These are phyloP conservation scores for Macropodus opercularis DNA, from an alignment of 2,797 vertebrate species.

Conservation along the genomic window DNA sequence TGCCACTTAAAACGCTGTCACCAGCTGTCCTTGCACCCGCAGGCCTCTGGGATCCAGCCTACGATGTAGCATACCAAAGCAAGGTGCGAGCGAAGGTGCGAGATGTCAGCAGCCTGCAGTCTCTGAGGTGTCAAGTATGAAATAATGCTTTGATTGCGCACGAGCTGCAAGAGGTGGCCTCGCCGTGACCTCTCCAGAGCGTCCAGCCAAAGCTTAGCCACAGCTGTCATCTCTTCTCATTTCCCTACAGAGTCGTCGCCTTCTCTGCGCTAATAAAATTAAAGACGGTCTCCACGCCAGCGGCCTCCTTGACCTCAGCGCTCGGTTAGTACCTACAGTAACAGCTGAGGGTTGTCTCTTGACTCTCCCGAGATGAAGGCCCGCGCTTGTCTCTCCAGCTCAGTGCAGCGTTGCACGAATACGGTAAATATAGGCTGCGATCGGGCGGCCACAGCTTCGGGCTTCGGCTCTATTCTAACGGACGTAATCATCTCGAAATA, in stretches of 20 bases:
- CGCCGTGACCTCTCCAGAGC: slow-evolving; percentile 47
- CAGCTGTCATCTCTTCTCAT: slow-evolving; percentile 60
- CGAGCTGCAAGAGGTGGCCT: slow-evolving; percentile 48
- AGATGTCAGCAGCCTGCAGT: slow-evolving; percentile 45
- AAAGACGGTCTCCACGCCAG: slow-evolving; percentile 46
- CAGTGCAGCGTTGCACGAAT: slow-evolving; percentile 41
- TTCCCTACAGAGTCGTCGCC: slow-evolving; percentile 57
- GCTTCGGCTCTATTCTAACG: slow-evolving; percentile 37
- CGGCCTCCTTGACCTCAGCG: slow-evolving; percentile 54
- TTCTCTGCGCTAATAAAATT: slow-evolving; percentile 58
- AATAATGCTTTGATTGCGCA: slow-evolving; percentile 68
- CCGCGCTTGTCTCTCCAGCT: slow-evolving; percentile 34
- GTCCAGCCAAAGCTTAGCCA: slow-evolving; percentile 40
- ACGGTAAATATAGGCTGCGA: slow-evolving; percentile 38
- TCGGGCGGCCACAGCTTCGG: slow-evolving; percentile 21
- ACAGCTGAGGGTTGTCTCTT: slow-evolving; percentile 8
- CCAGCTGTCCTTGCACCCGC: slow-evolving; percentile 44
- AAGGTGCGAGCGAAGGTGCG: slow-evolving; percentile 38
- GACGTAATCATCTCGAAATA: slow-evolving; percentile 43
- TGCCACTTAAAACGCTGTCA: slow-evolving; percentile 70
- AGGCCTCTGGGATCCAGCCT: slow-evolving; percentile 39
- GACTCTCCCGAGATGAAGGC: slow-evolving; percentile 43
- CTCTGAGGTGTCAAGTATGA: slow-evolving; percentile 69
- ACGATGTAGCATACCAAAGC: slow-evolving; percentile 22
- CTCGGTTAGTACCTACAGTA: slow-evolving; percentile 45